Evolutionary conservation across 2,888 invertebrate genomes (phyloP).

Genomic region (Desoria tigrina): DNA sequence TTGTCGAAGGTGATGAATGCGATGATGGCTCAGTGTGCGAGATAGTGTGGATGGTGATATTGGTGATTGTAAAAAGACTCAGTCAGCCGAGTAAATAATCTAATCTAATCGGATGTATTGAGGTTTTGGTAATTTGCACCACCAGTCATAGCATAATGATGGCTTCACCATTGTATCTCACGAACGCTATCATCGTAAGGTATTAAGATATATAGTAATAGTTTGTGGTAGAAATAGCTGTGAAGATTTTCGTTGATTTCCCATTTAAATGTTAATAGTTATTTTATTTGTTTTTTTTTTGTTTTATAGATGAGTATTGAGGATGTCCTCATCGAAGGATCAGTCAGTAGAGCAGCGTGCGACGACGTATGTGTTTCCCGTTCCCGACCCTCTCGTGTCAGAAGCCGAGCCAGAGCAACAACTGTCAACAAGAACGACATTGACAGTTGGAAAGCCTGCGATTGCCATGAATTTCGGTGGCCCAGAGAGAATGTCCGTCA

Average conservation of each 20-base stretch:
- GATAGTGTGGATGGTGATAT: not conserved
- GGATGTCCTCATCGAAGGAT: constrained; percentile 50
- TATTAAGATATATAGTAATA: too few relatives aligned
- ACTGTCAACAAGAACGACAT: not conserved
- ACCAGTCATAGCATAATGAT: constrained; percentile 2
- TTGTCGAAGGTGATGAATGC: not conserved
- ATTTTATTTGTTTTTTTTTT: constrained; percentile 25
- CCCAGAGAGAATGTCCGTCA: not conserved
- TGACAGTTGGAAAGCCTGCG: constrained; percentile 5
- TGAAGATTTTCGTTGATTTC: not conserved
- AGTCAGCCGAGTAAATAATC: constrained; percentile 10
- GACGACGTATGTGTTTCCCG: constrained; percentile 52
- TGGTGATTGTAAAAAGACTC: constrained; percentile 1
- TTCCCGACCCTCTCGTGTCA: constrained; percentile 4
- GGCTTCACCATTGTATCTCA: too few relatives aligned
- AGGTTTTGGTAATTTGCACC: constrained; percentile 29
- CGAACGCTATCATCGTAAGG: too few relatives aligned
- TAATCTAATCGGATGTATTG: constrained; percentile 38
- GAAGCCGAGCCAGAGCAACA: not conserved
- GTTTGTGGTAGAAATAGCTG: not conserved
- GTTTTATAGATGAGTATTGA: constrained; percentile 51
- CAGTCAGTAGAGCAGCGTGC: constrained; percentile 43
- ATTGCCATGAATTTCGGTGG: not conserved
- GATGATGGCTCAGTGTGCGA: not conserved
- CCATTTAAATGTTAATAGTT: constrained; percentile 7